Percentiles rank a stretch among this genome's conserved stretches.
These are phyloP conservation scores for Charanyca ferruginea DNA, from an alignment of 2,888 invertebrate species.

Conservation along the genomic window DNA sequence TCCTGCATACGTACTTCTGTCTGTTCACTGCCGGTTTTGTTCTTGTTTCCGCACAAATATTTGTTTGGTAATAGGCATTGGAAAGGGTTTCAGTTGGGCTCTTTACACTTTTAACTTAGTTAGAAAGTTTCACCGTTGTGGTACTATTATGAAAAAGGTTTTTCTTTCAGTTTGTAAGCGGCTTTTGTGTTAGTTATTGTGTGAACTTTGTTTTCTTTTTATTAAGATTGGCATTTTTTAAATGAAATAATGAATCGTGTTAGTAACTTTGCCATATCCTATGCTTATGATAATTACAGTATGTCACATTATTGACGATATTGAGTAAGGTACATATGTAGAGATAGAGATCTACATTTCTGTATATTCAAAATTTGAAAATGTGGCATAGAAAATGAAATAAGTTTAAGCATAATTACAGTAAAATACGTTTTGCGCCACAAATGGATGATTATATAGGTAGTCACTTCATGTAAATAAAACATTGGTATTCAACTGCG, in stretches of 20 bases:
- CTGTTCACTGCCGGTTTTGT: slow-evolving; percentile 43
- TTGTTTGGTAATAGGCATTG: slow-evolving; percentile 63
- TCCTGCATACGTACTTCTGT: slow-evolving; percentile 52
- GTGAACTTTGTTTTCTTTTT: background rate
- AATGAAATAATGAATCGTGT: background rate
- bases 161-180: slow-evolving; percentile 12
- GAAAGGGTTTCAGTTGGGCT: slow-evolving; percentile 49
- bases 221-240: background rate
- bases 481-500: no score
- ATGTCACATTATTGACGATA: no score
- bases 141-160: slow-evolving; percentile 17
- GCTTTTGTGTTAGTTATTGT: background rate
- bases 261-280: no score
- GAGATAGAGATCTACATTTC: no score
- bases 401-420: no score
- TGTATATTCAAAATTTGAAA: no score
- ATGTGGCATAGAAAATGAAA: no score
- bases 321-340: no score
- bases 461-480: no score
- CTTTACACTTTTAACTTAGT: slow-evolving; percentile 49
- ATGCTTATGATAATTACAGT: no score
- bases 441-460: no score
- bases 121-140: slow-evolving; percentile 6
- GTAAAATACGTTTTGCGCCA: no score
- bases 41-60: slow-evolving; percentile 61